Evolutionary conservation across 2,888 invertebrate species (phyloP).

Genomic region (Diarsia rubi): DNA sequence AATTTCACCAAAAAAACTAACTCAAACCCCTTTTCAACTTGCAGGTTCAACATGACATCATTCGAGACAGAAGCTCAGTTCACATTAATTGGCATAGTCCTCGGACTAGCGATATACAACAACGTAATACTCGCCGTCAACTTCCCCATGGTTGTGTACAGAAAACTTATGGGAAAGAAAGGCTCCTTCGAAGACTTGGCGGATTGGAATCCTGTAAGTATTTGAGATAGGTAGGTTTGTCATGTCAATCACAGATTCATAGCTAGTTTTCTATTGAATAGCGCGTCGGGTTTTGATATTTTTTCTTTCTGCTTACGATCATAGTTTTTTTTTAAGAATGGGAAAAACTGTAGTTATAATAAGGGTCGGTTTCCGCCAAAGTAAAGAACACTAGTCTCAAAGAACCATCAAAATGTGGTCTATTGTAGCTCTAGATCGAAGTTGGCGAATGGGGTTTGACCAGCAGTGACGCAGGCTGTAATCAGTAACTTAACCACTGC

Average conservation of each 20-base stretch:
- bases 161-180: slow-evolving; percentile 97
- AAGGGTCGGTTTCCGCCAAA: neutral
- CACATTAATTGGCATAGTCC: slow-evolving; percentile 97
- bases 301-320: neutral
- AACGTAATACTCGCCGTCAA: slow-evolving; percentile 98
- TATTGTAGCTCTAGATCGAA: neutral
- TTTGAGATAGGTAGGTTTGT: neutral
- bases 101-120: slow-evolving; percentile 99
- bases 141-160: slow-evolving; percentile 98
- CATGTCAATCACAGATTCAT: neutral
- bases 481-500: too few relatives aligned
- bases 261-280: neutral
- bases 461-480: neutral
- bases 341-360: neutral
- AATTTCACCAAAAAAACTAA: neutral
- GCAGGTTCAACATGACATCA: slow-evolving; percentile 98
- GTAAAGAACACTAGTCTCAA: neutral
- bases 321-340: neutral
- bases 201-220: slow-evolving; percentile 96
- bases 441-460: neutral
- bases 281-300: neutral
- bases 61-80: slow-evolving; percentile 99
- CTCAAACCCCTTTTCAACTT: neutral
- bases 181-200: slow-evolving; percentile 97
- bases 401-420: neutral